phyloP scores from a whole-genome alignment of 2,113 vertebrate species.

The Oophaga pumilio region DNA sequence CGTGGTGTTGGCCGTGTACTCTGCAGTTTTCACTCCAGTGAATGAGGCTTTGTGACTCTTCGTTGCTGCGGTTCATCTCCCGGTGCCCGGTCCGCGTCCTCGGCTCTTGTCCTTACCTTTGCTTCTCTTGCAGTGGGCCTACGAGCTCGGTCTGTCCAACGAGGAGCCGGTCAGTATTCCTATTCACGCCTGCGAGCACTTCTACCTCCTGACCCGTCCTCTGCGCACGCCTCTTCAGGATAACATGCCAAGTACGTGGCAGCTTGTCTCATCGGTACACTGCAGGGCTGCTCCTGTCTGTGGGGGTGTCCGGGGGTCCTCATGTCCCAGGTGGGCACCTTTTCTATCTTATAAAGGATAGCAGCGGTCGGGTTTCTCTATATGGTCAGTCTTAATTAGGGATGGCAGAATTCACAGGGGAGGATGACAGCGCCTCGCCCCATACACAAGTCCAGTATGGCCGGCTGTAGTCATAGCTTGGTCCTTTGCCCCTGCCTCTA shows the following conservation, averaged over 20 bases:
- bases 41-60: background rate
- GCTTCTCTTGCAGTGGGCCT: slow-evolving; percentile 85
- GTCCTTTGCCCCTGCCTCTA: slow-evolving; percentile 61
- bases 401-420: no score
- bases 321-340: background rate
- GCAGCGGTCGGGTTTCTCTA: no score
- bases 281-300: background rate
- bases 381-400: background rate
- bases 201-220: slow-evolving; percentile 95
- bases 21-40: background rate
- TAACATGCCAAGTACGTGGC: slow-evolving; percentile 80
- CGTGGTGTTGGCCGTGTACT: background rate
- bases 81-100: background rate
- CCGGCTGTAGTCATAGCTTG: background rate
- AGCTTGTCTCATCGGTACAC: background rate
- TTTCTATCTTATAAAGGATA: no score
- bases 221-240: slow-evolving; percentile 77
- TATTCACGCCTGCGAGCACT: slow-evolving; percentile 95
- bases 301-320: background rate
- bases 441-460: background rate
- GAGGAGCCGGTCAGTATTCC: slow-evolving; percentile 90
- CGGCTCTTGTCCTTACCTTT: background rate
- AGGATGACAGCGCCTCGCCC: background rate
- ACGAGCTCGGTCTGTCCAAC: slow-evolving; percentile 91
- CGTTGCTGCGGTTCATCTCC: no score